Base-by-base conservation (phyloP, 2,797 vertebrate species). In the Garrulus glandarius region DNA sequence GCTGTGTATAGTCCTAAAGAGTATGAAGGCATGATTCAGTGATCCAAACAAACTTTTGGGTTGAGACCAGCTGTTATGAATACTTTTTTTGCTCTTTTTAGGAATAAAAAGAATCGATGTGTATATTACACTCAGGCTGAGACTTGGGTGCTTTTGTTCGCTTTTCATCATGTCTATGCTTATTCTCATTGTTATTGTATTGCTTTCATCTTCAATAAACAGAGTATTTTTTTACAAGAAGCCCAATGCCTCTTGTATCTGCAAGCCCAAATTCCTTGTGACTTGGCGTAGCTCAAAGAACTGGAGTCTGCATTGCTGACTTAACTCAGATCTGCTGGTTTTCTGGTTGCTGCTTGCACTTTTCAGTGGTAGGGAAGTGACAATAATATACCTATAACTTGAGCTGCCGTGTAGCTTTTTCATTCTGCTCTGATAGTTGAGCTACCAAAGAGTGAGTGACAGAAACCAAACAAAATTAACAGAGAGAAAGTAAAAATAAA, bases 121-220 rank as follows among this genome's bases (percentile, higher is more conserved):
- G 75, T 94, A 92, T 30, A 72, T 92, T 94, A 68, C 63, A 84
- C 60, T 96, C 18, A 18, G 55, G 57, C 93, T 82, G 50, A 91
- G 88, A 82, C 91, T 97, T 94, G 52, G 36, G 77, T 90, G 44
- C 78, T 93, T 56, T 95, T 93, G 44, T 72, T 97, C 92, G 72
- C 84, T 93, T 96, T 96, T 94, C 79, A 91, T 92, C 70, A 46
- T 90, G 85, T 74, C 94, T 63, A 17, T 95, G 53, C 52, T 96
- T 95, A 75, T 84, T 93, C 91, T 96, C 77, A 71, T 92, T 97
- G 95, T 97, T 96, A 96, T 87, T 96, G 82, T 72, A 92, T 80
- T 85, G 65, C 93, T 95, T 96, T 97, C 91, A 95, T 95, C 95
- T 97, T 90, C 24, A n/a, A 87, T 97, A 98, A 97, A 96, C 93